These are phyloP conservation scores for Siniperca scherzeri DNA, from an alignment of 2,797 vertebrate genomes.

Conservation along the genomic window DNA sequence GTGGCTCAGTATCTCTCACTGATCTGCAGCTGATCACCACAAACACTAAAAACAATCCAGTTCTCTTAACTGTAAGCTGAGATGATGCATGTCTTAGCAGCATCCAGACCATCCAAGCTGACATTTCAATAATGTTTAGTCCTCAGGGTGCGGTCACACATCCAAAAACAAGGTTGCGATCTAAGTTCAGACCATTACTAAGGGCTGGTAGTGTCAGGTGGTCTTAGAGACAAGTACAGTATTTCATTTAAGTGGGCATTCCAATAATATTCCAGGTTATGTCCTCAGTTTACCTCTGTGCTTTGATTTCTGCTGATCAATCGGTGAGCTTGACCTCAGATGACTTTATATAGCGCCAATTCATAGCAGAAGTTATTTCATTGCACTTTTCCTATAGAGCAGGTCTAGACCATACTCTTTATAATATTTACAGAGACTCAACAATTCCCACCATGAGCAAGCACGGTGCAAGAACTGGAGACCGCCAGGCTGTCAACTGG, in stretches of 20 bases:
- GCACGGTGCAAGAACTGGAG: too few species aligned
- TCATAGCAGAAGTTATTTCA: too few species aligned
- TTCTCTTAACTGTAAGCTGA: conserved; percentile 33
- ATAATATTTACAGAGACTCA: too few species aligned
- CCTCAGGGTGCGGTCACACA: not conserved
- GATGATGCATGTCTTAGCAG: conserved; percentile 37
- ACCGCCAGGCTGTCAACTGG: too few species aligned
- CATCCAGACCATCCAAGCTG: conserved; percentile 25
- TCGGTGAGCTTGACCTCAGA: conserved; percentile 20
- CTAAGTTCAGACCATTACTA: conserved; percentile 22
- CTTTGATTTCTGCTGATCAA: conserved; percentile 7
- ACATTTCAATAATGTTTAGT: conserved; percentile 55
- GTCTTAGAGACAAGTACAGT: not conserved
- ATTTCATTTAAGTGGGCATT: conserved; percentile 21
- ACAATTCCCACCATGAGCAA: too few species aligned
- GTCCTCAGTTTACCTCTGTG: not conserved
- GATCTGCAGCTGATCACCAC: conserved; percentile 35
- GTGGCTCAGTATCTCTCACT: conserved; percentile 31
- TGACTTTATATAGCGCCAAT: not conserved
- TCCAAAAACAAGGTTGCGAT: conserved; percentile 1
- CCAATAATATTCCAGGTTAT: conserved; percentile 9
- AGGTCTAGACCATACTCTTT: too few species aligned
- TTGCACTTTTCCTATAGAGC: too few species aligned
- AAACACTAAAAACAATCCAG: conserved; percentile 37
- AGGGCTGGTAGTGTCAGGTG: conserved; percentile 27